These are phyloP conservation scores for Drosophila pachea DNA, from an alignment of 1,140 invertebrate genomes.

Conservation along the genomic window DNA sequence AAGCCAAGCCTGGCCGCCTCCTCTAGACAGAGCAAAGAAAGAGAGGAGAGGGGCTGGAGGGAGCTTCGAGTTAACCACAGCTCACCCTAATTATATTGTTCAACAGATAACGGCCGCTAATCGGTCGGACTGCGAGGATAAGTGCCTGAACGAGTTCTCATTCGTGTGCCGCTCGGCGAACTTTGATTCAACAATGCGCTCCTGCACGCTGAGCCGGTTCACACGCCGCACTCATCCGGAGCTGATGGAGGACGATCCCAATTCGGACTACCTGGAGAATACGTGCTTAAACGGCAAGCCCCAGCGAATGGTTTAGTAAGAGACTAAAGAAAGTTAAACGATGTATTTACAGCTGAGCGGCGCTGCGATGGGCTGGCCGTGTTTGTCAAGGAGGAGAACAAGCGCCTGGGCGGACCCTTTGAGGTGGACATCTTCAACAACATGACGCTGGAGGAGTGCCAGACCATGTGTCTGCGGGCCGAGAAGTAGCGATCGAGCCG, in stretches of 20 bases:
- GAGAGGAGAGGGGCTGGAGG: no score
- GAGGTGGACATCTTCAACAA: conserved; percentile 92
- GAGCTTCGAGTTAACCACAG: not conserved
- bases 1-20: no score
- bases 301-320: not conserved
- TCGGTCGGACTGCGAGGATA: conserved; percentile 93
- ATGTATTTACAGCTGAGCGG: conserved; percentile 83
- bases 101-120: conserved; percentile 85
- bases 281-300: conserved; percentile 90
- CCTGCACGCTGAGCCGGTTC: conserved; percentile 88
- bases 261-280: conserved; percentile 94
- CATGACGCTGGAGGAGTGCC: conserved; percentile 90
- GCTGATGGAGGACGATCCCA: conserved; percentile 89
- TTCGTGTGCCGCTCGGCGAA: conserved; percentile 92
- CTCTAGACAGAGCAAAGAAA: no score
- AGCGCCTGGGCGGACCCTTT: conserved; percentile 90
- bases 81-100: conserved; percentile 1
- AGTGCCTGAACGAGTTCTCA: conserved; percentile 92
- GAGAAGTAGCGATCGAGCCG: conserved; percentile 82
- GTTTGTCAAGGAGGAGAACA: conserved; percentile 93
- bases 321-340: not conserved
- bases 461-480: conserved; percentile 87
- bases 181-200: conserved; percentile 87
- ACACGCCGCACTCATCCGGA: conserved; percentile 91
- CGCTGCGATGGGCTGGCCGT: conserved; percentile 91